Evolutionary conservation across 2,797 vertebrate species (phyloP).

Genomic region (Austrolebias charrua): DNA sequence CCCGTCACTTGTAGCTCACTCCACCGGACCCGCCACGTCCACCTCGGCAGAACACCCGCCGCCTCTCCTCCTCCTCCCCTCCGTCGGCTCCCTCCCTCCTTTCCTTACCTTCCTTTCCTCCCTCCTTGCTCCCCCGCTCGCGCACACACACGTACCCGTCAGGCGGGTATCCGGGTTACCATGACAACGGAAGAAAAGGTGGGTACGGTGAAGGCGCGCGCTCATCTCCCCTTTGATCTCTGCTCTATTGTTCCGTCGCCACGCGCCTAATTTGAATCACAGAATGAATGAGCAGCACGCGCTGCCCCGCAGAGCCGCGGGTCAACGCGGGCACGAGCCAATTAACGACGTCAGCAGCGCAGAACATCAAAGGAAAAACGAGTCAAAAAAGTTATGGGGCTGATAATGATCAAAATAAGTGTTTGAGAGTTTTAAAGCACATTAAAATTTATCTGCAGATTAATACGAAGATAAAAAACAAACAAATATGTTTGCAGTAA

Average conservation of each 20-base stretch:
- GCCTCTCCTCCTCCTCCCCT: constrained; percentile 58
- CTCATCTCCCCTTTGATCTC: not conserved
- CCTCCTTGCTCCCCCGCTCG: constrained; percentile 28
- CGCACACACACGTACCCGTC: constrained; percentile 39
- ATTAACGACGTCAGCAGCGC: constrained; percentile 20
- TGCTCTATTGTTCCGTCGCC: not conserved
- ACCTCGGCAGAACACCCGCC: constrained; percentile 74
- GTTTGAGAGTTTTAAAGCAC: too few relatives aligned
- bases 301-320: constrained; percentile 34
- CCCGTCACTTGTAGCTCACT: constrained; percentile 63
- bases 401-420: not conserved
- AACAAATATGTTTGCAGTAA: too few relatives aligned
- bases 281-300: constrained; percentile 27
- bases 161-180: constrained; percentile 52
- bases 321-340: constrained; percentile 34
- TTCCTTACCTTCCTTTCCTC: constrained; percentile 35
- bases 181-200: constrained; percentile 39
- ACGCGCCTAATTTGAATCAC: constrained; percentile 31
- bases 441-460: too few relatives aligned
- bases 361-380: not conserved
- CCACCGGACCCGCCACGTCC: constrained; percentile 83
- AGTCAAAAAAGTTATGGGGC: not conserved
- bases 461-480: too few relatives aligned
- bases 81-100: constrained; percentile 33
- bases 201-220: constrained; percentile 16